phyloP scores from a whole-genome alignment of 1,140 invertebrate species.

The Diorhabda carinulata region DNA sequence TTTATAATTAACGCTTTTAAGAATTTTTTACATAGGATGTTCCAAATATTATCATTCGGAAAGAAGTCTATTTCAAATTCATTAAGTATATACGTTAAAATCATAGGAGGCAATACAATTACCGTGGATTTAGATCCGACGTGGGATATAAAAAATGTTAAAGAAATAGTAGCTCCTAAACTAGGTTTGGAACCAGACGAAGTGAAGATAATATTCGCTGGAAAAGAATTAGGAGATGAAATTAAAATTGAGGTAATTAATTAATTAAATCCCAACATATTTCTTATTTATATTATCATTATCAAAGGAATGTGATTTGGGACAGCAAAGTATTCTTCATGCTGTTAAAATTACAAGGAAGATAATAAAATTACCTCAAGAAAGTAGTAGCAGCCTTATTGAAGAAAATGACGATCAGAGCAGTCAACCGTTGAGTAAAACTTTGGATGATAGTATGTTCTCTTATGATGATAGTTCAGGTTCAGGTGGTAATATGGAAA shows the following conservation, averaged over 20 bases:
- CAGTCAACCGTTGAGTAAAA: conserved; percentile 60
- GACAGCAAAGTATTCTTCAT: conserved; percentile 75
- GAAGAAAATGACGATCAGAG: conserved; percentile 44
- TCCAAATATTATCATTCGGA: conserved; percentile 60
- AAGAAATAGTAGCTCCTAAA: conserved; percentile 66
- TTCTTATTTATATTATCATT: no score
- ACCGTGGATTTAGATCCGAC: conserved; percentile 67
- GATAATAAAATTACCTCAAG: conserved; percentile 35
- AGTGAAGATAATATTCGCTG: conserved; percentile 81
- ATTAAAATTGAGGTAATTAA: conserved; percentile 62
- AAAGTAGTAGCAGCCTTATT: conserved; percentile 26
- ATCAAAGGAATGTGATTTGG: conserved; percentile 77
- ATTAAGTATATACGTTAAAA: conserved; percentile 68
- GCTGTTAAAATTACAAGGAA: conserved; percentile 57
- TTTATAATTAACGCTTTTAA: conserved; percentile 33
- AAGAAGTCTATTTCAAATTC: conserved; percentile 59
- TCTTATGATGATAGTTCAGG: conserved; percentile 33
- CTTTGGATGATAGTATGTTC: conserved; percentile 58
- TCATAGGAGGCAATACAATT: conserved; percentile 64
- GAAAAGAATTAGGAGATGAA: conserved; percentile 74
- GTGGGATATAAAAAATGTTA: conserved; percentile 73
- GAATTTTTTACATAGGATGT: conserved; percentile 57
- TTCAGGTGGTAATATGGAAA: neutral
- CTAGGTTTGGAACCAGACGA: conserved; percentile 66
- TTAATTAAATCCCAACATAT: no score